Percentiles rank a stretch among this genome's conserved stretches.
Evolutionary conservation across 1,140 invertebrate genomes (phyloP).

Genomic region (Capitella teleta): DNA sequence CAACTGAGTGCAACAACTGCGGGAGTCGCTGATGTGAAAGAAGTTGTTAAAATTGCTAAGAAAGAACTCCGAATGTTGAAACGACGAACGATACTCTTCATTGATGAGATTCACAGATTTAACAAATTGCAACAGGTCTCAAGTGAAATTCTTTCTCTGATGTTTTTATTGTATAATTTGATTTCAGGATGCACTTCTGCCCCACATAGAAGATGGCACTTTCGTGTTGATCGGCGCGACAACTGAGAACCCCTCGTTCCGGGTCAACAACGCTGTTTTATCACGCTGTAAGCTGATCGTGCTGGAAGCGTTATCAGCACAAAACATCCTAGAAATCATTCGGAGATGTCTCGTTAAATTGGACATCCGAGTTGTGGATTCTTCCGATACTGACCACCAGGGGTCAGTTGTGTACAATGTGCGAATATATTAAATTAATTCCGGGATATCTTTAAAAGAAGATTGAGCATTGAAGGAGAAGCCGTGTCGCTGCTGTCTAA

Average conservation of each 20-base stretch:
- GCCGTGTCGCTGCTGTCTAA: slow-evolving; percentile 60
- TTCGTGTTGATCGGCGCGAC: slow-evolving; percentile 74
- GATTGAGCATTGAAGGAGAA: slow-evolving; percentile 46
- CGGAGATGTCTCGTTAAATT: too few species aligned
- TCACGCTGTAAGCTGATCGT: too few species aligned
- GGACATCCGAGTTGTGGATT: too few species aligned
- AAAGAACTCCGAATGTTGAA: slow-evolving; percentile 55
- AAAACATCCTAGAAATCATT: too few species aligned
- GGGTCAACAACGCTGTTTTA: slow-evolving; percentile 65
- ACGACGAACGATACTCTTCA: slow-evolving; percentile 57
- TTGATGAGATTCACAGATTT: slow-evolving; percentile 82
- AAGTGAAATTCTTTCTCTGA: neutral
- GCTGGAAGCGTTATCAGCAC: too few species aligned
- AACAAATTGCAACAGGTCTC: slow-evolving; percentile 63
- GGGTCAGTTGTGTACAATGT: too few species aligned
- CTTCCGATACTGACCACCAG: too few species aligned
- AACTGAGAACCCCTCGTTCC: slow-evolving; percentile 79
- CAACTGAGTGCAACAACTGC: slow-evolving; percentile 63
- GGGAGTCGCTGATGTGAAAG: slow-evolving; percentile 66
- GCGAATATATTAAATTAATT: neutral
- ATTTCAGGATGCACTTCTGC: slow-evolving; percentile 58
- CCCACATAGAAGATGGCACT: slow-evolving; percentile 67
- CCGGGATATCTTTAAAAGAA: neutral
- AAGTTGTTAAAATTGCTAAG: slow-evolving; percentile 59
- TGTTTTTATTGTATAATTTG: neutral